Conservation (phyloP, 2,797 vertebrate genomes). For the Gephyroberyx darwinii region DNA sequence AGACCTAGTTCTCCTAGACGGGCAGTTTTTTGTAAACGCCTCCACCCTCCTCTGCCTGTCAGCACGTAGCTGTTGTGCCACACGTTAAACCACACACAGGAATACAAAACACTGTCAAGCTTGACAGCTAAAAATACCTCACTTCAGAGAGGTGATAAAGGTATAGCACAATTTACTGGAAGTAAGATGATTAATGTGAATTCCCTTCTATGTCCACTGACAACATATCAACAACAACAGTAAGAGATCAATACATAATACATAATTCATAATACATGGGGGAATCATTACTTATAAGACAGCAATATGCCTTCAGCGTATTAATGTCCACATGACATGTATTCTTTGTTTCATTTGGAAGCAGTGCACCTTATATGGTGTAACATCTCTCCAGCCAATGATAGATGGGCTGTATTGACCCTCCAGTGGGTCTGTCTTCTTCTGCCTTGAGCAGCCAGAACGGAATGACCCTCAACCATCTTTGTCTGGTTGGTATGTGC, state of each 20-base stretch:
- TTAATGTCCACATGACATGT: neutral
- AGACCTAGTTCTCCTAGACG: constrained; percentile 25
- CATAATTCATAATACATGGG: neutral
- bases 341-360: constrained; percentile 17
- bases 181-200: constrained; percentile 39
- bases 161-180: constrained; percentile 68
- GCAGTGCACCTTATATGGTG: constrained; percentile 45
- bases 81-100: constrained; percentile 70
- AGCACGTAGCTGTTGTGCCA: constrained; percentile 49
- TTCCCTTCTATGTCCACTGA: constrained; percentile 41
- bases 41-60: constrained; percentile 60
- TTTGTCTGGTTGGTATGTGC: constrained; percentile 71
- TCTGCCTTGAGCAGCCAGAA: constrained; percentile 16
- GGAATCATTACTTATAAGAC: neutral
- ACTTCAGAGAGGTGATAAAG: constrained; percentile 37
- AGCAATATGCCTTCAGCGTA: too few relatives aligned
- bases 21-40: constrained; percentile 79
- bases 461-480: constrained; percentile 54
- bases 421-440: constrained; percentile 25
- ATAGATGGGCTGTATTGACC: constrained; percentile 8
- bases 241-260: constrained; percentile 4
- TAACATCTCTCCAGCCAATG: constrained; percentile 28
- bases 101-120: constrained; percentile 58
- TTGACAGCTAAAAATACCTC: constrained; percentile 71
- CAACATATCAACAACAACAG: constrained; percentile 19